phyloP scores from a whole-genome alignment of 2,888 invertebrate genomes.

The Temnothorax rugatulus region DNA sequence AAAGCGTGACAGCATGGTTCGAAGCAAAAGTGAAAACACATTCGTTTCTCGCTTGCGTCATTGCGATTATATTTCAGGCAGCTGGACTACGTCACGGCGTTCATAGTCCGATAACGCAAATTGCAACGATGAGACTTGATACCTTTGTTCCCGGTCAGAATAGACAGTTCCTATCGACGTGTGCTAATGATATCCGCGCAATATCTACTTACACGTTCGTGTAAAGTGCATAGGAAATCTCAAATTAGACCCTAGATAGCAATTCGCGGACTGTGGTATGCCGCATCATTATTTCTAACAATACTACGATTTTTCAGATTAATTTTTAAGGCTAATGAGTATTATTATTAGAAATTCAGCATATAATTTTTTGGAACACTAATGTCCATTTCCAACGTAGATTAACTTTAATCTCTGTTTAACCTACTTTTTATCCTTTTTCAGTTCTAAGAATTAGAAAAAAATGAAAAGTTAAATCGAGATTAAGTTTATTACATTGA shows the following conservation, averaged over 20 bases:
- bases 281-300: neutral
- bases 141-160: constrained; percentile 2
- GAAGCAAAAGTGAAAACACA: constrained; percentile 24
- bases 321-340: no score
- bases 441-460: no score
- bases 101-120: constrained; percentile 15
- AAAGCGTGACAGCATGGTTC: neutral
- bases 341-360: neutral
- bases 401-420: no score
- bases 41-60: neutral
- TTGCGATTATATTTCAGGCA: neutral
- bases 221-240: neutral
- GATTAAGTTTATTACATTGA: no score
- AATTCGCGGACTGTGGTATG: neutral
- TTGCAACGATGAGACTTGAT: neutral
- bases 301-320: neutral
- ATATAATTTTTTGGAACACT: neutral
- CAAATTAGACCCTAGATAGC: neutral
- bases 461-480: no score
- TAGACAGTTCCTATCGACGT: neutral
- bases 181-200: neutral
- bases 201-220: neutral
- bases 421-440: no score
- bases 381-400: no score
- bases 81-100: neutral